phyloP scores from a whole-genome alignment of 2,888 invertebrate genomes.

The Margaritifera margaritifera region DNA sequence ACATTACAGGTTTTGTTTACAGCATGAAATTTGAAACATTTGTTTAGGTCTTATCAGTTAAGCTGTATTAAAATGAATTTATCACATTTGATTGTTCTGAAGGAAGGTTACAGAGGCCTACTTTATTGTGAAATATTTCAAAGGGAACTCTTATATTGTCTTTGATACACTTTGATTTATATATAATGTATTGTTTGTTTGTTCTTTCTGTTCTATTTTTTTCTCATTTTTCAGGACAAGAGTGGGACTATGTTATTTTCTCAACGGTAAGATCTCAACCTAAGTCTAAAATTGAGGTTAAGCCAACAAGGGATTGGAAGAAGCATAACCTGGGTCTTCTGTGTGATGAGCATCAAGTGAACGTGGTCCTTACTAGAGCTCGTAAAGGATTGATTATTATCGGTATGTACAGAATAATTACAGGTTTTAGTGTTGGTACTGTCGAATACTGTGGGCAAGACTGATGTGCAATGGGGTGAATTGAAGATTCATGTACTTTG shows the following conservation, averaged over 20 bases:
- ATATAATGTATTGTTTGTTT: constrained; percentile 10
- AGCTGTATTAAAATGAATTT: too few species aligned
- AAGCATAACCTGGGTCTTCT: constrained; percentile 58
- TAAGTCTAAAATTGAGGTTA: constrained; percentile 46
- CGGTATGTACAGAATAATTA: constrained; percentile 48
- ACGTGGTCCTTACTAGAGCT: constrained; percentile 67
- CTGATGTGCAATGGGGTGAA: too few species aligned
- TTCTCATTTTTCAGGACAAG: constrained; percentile 49
- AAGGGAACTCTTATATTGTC: background rate
- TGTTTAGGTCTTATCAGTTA: too few species aligned
- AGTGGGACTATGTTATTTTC: constrained; percentile 67
- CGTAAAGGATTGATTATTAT: constrained; percentile 65
- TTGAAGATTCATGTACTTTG: too few species aligned
- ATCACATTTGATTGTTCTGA: too few species aligned
- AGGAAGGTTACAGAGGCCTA: too few species aligned
- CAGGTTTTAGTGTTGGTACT: background rate
- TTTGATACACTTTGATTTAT: constrained; percentile 2
- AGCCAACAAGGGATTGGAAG: constrained; percentile 59
- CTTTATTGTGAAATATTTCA: too few species aligned
- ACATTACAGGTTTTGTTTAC: too few species aligned
- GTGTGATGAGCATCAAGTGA: constrained; percentile 56
- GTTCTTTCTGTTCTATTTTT: background rate
- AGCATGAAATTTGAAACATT: too few species aligned
- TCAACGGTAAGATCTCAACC: constrained; percentile 65
- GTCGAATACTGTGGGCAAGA: too few species aligned